These are phyloP conservation scores for Euproctis similis DNA, from an alignment of 2,888 invertebrate species.

Conservation along the genomic window DNA sequence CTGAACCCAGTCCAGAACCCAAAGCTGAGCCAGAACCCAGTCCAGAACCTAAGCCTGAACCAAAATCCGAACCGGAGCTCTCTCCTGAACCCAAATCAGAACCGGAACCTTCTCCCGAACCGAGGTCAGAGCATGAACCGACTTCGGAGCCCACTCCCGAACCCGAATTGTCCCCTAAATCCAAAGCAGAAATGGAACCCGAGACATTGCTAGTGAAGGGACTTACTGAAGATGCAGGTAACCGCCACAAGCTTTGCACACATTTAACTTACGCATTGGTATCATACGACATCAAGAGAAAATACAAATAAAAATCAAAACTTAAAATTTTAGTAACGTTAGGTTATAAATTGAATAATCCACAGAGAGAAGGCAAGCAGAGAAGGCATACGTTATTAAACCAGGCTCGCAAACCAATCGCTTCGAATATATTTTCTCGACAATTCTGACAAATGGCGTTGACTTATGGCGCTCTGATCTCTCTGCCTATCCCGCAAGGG, in stretches of 20 bases:
- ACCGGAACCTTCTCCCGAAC: conserved; percentile 53
- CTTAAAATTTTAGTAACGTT: too few species aligned
- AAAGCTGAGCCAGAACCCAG: conserved; percentile 14
- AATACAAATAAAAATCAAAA: too few species aligned
- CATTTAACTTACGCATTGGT: conserved; percentile 13
- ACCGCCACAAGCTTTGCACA: conserved; percentile 58
- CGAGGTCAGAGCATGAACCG: conserved; percentile 60
- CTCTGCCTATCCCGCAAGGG: too few species aligned
- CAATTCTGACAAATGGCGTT: too few species aligned
- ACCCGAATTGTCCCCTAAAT: conserved; percentile 54
- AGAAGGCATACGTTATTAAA: too few species aligned
- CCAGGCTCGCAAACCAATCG: too few species aligned
- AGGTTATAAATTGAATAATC: too few species aligned
- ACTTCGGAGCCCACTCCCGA: conserved; percentile 57
- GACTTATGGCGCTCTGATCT: too few species aligned
- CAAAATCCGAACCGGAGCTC: conserved; percentile 17
- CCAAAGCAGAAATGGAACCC: conserved; percentile 60
- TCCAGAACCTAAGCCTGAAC: conserved; percentile 19
- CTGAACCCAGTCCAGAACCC: conserved; percentile 42
- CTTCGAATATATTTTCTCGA: too few species aligned
- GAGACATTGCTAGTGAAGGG: conserved; percentile 70
- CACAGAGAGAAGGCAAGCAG: too few species aligned
- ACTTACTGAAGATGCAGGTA: conserved; percentile 69
- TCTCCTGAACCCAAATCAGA: conserved; percentile 32
- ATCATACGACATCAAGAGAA: conserved; percentile 2